Conservation (phyloP, 2,113 vertebrate species). For the Peromyscus californicus region DNA sequence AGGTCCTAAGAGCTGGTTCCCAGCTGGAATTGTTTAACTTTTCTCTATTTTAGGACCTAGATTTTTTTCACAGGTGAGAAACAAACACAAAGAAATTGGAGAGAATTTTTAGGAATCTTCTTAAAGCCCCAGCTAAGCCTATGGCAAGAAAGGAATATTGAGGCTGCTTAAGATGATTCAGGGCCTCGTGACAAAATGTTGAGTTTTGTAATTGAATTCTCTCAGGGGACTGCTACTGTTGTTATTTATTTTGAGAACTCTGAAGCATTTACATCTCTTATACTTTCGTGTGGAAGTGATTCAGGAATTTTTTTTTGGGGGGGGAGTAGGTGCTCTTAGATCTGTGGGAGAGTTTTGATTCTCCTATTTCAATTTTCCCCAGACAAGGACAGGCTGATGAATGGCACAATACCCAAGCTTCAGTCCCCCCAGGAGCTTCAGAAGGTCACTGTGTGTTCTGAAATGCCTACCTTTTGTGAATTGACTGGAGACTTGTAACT, state of each 20-base stretch:
- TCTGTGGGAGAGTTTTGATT: not conserved
- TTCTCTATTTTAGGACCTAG: constrained; percentile 21
- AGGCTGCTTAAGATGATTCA: not conserved
- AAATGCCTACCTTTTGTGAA: constrained; percentile 7
- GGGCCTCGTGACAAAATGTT: not conserved
- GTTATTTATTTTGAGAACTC: not conserved
- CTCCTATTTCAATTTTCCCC: not conserved
- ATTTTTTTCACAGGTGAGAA: not conserved
- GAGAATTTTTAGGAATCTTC: not conserved
- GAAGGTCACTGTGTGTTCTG: not conserved
- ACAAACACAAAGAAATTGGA: constrained; percentile 35
- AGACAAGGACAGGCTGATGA: not conserved
- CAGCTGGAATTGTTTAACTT: not conserved
- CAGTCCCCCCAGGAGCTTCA: not conserved
- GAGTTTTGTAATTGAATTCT: not conserved
- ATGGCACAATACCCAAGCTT: not conserved
- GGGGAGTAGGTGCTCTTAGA: not conserved
- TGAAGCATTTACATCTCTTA: not conserved
- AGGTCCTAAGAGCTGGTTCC: not conserved
- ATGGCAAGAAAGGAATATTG: not conserved
- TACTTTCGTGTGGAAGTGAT: constrained; percentile 1
- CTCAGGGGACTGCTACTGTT: not conserved
- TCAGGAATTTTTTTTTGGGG: not conserved
- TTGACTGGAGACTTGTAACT: not conserved
- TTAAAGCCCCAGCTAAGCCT: not conserved